Percentiles rank a stretch among this genome's conserved stretches.
phyloP scores from a whole-genome alignment of 2,113 vertebrate species.

The Mobula hypostoma region DNA sequence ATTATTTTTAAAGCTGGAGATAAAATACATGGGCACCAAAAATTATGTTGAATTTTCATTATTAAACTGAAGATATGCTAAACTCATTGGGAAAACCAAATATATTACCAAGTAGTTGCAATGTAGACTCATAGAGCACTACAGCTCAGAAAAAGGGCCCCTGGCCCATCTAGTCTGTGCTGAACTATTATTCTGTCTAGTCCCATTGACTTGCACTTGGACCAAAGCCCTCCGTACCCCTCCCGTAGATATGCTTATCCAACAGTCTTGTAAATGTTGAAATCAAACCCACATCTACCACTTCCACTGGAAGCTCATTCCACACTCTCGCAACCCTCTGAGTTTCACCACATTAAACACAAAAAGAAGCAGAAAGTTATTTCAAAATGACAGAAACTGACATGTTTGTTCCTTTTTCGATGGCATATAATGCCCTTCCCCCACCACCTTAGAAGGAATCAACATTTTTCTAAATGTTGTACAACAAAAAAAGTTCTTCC shows the following conservation, averaged over 20 bases:
- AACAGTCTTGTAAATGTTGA: too few relatives aligned
- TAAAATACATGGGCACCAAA: background rate
- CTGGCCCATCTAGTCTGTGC: too few relatives aligned
- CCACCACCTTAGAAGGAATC: background rate
- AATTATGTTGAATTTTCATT: slow-evolving; percentile 12
- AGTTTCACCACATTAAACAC: background rate
- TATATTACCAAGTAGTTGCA: background rate
- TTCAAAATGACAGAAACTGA: background rate
- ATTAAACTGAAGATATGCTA: background rate
- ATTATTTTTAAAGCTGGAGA: background rate
- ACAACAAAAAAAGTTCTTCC: background rate
- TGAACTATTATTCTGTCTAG: too few relatives aligned
- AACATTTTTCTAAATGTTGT: background rate
- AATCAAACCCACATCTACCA: too few relatives aligned
- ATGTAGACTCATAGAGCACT: background rate
- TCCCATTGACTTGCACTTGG: too few relatives aligned
- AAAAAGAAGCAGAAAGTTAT: background rate
- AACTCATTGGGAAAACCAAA: background rate
- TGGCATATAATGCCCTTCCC: background rate
- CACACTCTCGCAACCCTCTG: too few relatives aligned
- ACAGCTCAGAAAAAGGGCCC: too few relatives aligned
- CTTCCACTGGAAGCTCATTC: too few relatives aligned
- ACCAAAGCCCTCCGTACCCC: too few relatives aligned
- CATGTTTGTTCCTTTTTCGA: background rate
- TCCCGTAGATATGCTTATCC: too few relatives aligned